phyloP scores from a whole-genome alignment of 2,113 vertebrate species.

The Eolophus roseicapilla region DNA sequence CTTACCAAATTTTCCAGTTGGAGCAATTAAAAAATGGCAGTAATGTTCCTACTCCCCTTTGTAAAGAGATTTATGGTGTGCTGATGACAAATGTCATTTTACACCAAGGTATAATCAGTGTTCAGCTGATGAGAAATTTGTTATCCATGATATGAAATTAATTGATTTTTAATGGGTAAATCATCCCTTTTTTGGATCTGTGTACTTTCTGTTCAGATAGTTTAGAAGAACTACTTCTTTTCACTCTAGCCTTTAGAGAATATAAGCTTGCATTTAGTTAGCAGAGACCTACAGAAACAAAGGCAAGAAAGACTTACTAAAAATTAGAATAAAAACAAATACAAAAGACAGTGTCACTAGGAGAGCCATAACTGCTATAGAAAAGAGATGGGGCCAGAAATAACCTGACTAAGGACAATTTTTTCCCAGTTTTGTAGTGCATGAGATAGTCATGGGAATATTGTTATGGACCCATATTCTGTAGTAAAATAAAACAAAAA shows the following conservation, averaged over 20 bases:
- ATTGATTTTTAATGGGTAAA: background rate
- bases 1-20: background rate
- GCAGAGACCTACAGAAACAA: background rate
- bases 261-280: background rate
- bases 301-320: background rate
- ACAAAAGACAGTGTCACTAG: background rate
- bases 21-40: background rate
- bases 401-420: background rate
- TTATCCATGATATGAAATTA: background rate
- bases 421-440: background rate
- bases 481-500: background rate
- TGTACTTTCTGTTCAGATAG: background rate
- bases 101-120: background rate
- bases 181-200: fast-evolving
- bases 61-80: background rate
- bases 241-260: background rate
- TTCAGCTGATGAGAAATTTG: background rate
- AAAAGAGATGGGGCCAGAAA: background rate
- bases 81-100: background rate
- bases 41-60: background rate
- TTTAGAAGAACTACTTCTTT: background rate
- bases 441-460: background rate
- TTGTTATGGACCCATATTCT: background rate
- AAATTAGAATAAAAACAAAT: background rate
- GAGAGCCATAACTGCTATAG: background rate